A percentile compares a stretch with the other conserved stretches of the same genome.
These are phyloP conservation scores for Ephydatia muelleri DNA, from an alignment of 37 sponge, comb jelly and placozoan genomes.

Conservation along the genomic window DNA sequence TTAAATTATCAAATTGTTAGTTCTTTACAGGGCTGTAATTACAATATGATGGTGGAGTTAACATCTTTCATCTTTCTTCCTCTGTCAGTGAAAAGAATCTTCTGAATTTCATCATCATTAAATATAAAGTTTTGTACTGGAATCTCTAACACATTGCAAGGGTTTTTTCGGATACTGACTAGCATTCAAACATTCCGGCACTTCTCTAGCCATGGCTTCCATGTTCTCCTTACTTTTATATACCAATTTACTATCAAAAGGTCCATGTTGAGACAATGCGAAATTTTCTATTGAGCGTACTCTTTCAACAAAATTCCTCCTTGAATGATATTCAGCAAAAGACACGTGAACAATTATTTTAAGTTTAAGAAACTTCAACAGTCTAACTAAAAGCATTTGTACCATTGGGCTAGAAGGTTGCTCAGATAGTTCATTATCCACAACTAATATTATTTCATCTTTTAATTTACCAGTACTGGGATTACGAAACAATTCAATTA, in stretches of 20 bases:
- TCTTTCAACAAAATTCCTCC: constrained; percentile 5
- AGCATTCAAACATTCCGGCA: constrained; percentile 5
- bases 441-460: constrained; percentile 4
- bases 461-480: background rate
- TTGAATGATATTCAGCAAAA: constrained; percentile 26
- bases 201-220: constrained; percentile 5
- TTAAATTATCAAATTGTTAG: no score
- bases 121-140: background rate
- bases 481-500: constrained; percentile 3
- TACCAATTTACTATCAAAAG: constrained; percentile 1
- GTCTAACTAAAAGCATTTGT: constrained; percentile 18
- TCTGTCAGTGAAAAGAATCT: no score
- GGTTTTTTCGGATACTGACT: constrained; percentile 11
- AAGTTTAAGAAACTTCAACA: constrained; percentile 11
- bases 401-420: constrained; percentile 15
- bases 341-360: constrained; percentile 10
- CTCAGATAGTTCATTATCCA: constrained; percentile 22
- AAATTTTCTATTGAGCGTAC: constrained; percentile 17
- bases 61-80: no score
- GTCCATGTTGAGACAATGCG: background rate
- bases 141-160: constrained; percentile 1
- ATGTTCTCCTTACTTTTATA: constrained; percentile 11
- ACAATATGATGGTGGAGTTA: no score
- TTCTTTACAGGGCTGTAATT: no score
- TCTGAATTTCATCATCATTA: constrained; percentile 29